Conservation (phyloP, 2,797 vertebrate species). For the Eurystomus glaucurus region DNA sequence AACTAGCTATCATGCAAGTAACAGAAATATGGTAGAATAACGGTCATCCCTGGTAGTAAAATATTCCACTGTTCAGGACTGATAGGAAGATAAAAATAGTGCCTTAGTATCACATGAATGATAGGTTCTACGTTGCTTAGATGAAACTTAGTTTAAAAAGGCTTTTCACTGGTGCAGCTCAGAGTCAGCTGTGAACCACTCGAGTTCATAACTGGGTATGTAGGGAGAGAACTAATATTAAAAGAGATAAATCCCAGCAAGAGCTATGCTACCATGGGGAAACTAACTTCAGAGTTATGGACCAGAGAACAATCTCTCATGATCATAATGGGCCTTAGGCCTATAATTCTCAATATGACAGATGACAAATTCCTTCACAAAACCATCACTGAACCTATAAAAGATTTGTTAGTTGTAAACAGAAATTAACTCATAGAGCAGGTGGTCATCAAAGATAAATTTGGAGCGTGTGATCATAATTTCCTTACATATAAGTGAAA, state of each 20-base stretch:
- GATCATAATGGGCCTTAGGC: not conserved
- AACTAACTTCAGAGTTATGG: not conserved
- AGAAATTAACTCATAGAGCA: constrained; percentile 54
- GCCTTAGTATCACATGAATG: not conserved
- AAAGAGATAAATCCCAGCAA: not conserved
- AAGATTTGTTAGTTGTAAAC: constrained; percentile 3
- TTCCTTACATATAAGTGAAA: constrained; percentile 2
- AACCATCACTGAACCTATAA: constrained; percentile 36
- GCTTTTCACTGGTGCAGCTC: not conserved
- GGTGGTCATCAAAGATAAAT: constrained; percentile 43
- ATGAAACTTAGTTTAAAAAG: not conserved
- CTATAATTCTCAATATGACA: not conserved
- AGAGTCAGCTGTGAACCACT: not conserved
- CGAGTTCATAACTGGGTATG: not conserved
- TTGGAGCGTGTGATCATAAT: not conserved
- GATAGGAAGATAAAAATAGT: not conserved
- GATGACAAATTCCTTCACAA: constrained; percentile 28
- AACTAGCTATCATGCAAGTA: not conserved
- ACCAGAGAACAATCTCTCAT: not conserved
- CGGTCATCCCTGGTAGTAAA: not conserved
- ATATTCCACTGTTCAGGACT: not conserved
- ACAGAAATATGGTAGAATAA: not conserved
- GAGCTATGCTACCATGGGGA: not conserved
- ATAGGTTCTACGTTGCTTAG: not conserved
- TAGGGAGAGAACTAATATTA: not conserved